Base-by-base conservation (phyloP, 2,797 vertebrate genomes). In the Pipistrellus kuhlii region DNA sequence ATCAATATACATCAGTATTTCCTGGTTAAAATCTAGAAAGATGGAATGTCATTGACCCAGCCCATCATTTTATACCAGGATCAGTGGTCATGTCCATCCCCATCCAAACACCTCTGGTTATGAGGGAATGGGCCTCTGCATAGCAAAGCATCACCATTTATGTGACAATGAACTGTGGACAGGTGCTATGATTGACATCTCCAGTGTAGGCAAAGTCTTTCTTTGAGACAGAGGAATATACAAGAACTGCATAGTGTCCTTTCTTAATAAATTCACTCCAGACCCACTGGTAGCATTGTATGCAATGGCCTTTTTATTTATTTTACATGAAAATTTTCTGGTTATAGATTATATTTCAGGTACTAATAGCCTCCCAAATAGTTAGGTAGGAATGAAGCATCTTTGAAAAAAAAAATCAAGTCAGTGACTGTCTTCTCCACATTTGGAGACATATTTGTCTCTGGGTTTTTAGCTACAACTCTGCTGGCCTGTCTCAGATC, bases 241-340 rank as follows among this genome's bases (percentile, higher is more conserved):
- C 6, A 53, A 81, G 64, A 90, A 85, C 20, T 46, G 8, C 72
- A 84, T 32, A 68, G 35, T 21, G 35, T 21, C 41, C 35, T 77
- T 92, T 85, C 62, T 92, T 83, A 77, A 87, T 62, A 90, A 89
- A 59, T 78, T 62, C 85, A 97, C 64, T 91, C 23, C 12, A 91
- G 75, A 77, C 71, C 38, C 38, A 18, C 53, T 64, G 64, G 51
- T 88, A 85, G 48, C 62, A 46, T 57, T 76, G 30, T 32, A 72
- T 44, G 41, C 62, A 88, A 90, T 53, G 44, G 46, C 41, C 44
- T 96, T 93, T 88, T 44, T 84, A 78, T 90, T 88, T 96, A 88
- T 93, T 84, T 93, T 91, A 27, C 30, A 83, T 88, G 76, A 80
- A 92, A 91, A 85, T 55, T 73, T 93, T 87, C 84, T 64, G 77